Evolutionary conservation across 2,797 vertebrate species (phyloP).

Genomic region (Lindbergichthys nudifrons): DNA sequence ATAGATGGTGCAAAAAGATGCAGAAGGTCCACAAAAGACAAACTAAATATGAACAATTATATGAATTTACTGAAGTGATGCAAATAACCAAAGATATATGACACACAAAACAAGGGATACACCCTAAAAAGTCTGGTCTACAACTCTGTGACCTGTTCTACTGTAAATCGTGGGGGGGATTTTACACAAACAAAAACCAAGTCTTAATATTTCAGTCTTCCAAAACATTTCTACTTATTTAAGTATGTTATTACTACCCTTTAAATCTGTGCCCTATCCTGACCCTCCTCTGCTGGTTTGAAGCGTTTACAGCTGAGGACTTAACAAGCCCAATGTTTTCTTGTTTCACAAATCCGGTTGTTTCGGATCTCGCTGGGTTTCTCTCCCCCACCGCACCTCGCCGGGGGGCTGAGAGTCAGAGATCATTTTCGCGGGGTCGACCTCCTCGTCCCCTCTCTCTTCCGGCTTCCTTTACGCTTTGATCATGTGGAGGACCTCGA

Average conservation of each 20-base stretch:
- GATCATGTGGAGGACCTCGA: constrained; percentile 38
- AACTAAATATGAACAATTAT: background rate
- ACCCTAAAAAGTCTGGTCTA: no score
- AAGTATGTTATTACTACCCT: background rate
- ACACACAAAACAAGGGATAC: background rate
- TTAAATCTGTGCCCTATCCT: background rate
- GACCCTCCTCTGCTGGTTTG: constrained; percentile 1
- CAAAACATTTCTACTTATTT: background rate
- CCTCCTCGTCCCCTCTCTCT: constrained; percentile 14
- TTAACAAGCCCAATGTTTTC: constrained; percentile 16
- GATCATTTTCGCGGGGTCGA: constrained; percentile 36
- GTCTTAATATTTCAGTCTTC: background rate
- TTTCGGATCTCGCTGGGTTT: constrained; percentile 27
- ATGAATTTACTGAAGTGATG: background rate
- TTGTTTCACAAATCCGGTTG: constrained; percentile 34
- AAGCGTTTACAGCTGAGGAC: constrained; percentile 12
- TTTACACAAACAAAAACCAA: background rate
- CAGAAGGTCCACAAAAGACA: background rate
- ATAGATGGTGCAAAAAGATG: no score
- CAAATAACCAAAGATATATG: background rate
- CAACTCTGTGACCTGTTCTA: background rate
- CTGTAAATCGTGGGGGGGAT: no score
- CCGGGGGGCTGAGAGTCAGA: constrained; percentile 45
- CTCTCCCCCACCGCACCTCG: constrained; percentile 18
- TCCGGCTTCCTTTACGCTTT: constrained; percentile 45